Evolutionary conservation across 2,113 vertebrate species (phyloP).

Genomic region (Columba janthina): DNA sequence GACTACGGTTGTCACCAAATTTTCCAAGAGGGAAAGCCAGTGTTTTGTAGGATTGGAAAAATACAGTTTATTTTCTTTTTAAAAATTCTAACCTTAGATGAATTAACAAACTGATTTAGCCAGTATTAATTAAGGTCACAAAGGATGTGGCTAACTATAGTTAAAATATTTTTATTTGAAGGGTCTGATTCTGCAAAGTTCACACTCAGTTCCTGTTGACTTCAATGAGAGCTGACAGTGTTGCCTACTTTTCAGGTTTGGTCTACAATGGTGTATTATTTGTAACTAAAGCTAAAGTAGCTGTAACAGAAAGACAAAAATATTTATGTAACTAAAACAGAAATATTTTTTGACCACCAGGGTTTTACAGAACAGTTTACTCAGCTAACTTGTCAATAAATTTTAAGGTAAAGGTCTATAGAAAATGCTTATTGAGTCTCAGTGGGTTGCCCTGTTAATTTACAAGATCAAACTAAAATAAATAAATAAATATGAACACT

Average conservation of each 20-base stretch:
- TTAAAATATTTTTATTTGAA: neutral
- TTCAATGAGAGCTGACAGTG: neutral
- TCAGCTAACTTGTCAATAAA: neutral
- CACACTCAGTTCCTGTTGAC: neutral
- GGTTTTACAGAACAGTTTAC: neutral
- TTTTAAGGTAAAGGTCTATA: neutral
- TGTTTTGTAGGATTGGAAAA: neutral
- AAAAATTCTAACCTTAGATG: neutral
- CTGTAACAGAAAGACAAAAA: neutral
- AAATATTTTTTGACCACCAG: neutral
- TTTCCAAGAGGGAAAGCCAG: neutral
- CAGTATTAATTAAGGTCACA: neutral
- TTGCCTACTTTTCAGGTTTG: conserved; percentile 6
- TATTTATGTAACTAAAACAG: neutral
- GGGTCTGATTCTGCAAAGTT: neutral
- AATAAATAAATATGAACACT: conserved; percentile 72
- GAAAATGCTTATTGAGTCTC: conserved; percentile 71
- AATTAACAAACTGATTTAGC: conserved; percentile 18
- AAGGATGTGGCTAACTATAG: neutral
- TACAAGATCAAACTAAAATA: conserved; percentile 66
- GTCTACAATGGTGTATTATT: neutral
- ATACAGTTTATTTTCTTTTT: neutral
- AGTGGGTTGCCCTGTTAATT: conserved; percentile 54
- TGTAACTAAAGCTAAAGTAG: neutral
- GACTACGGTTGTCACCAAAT: neutral